These are phyloP conservation scores for Calyptomena viridis DNA, from an alignment of 2,113 vertebrate species.

Conservation along the genomic window DNA sequence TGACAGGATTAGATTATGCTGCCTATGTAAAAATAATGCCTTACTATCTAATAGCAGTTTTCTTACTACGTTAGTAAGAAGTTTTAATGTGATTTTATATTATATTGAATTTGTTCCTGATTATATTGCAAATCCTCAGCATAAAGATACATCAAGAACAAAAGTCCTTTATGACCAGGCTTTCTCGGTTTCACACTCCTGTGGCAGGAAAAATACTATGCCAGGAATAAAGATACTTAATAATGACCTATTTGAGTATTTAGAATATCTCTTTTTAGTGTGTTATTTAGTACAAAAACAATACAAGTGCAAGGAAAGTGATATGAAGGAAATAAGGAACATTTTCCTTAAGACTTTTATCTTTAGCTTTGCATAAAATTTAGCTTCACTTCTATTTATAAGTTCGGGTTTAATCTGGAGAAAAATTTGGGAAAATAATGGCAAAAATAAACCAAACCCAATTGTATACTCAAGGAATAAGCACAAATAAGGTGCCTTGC, in stretches of 20 bases:
- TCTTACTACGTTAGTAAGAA: not conserved
- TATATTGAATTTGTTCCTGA: not conserved
- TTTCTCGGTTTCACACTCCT: not conserved
- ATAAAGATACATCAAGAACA: not conserved
- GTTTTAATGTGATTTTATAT: not conserved
- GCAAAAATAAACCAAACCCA: not conserved
- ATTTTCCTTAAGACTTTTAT: not conserved
- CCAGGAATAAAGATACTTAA: not conserved
- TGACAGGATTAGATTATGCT: not conserved
- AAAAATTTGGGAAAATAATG: not conserved
- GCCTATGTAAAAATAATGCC: not conserved
- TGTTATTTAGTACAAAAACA: not conserved
- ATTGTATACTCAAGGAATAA: not conserved
- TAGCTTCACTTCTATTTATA: not conserved
- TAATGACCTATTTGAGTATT: not conserved
- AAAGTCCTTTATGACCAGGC: not conserved
- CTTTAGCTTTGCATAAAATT: not conserved
- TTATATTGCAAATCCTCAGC: not conserved
- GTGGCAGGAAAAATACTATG: not conserved
- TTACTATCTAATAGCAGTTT: not conserved
- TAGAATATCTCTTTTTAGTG: not conserved
- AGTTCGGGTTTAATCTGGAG: not conserved
- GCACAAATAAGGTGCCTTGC: not conserved
- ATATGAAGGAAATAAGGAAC: not conserved
- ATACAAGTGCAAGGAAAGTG: not conserved